Conservation (phyloP, 2,797 vertebrate species). For the Neopelma chrysocephalum region DNA sequence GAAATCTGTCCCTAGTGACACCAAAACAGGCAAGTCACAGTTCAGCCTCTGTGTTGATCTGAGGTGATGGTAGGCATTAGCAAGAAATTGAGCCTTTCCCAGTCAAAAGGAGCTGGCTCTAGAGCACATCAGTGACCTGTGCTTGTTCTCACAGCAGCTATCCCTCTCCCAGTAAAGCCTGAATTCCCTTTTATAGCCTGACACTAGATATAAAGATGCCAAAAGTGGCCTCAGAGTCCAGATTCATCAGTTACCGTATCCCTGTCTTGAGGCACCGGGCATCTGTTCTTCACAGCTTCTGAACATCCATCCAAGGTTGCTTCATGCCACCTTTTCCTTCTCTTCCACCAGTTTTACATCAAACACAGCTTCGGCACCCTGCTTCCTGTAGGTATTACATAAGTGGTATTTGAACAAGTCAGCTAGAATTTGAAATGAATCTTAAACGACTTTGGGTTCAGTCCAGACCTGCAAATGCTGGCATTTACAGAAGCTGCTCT, state of each 20-base stretch:
- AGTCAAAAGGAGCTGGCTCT: background rate
- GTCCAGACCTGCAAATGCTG: background rate
- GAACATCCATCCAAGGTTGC: background rate
- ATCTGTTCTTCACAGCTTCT: background rate
- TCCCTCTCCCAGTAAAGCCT: background rate
- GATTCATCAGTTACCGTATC: background rate
- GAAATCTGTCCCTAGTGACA: background rate
- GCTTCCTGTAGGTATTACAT: background rate
- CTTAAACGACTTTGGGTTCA: background rate
- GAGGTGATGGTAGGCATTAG: background rate
- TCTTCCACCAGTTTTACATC: background rate
- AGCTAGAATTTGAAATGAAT: slow-evolving; percentile 16
- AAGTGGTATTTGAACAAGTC: background rate
- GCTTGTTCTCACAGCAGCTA: background rate
- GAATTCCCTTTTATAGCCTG: background rate
- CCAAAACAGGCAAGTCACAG: background rate
- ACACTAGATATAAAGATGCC: background rate
- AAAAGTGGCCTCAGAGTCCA: background rate
- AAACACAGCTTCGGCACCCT: background rate
- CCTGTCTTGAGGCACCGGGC: rapidly evolving
- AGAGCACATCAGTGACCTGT: background rate
- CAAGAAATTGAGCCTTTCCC: background rate
- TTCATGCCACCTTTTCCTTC: background rate
- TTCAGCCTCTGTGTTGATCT: background rate
- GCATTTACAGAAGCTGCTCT: background rate